Base-by-base conservation (phyloP, 2,797 vertebrate genomes). In the Pantherophis vulpinus region DNA sequence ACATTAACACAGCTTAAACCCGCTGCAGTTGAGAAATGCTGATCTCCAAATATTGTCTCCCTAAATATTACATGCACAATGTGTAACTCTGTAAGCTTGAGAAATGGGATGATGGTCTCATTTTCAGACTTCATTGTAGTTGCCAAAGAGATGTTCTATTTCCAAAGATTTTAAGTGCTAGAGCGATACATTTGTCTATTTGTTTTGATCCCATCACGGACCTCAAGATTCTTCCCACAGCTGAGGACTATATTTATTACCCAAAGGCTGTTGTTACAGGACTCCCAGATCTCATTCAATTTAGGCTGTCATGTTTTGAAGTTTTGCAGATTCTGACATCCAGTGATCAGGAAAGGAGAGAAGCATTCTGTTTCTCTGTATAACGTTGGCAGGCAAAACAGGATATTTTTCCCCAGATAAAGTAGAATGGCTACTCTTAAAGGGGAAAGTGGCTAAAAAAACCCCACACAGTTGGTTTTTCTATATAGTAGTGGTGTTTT, bases 371-470 rank as follows among this genome's bases (percentile, higher is more conserved):
- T 0, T 0, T 91, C 66, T 79, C 83, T 0, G 0, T 1, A 32
- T 1, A 7, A 56, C 5, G 1, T 9, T 0, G 14, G 32, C 27
- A 55, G 88, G 18, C 6, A 1, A 91, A 89, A 61, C 32, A 20
- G 29, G 3, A 29, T 23, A 0, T 4, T 90, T 1, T 0, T 59
- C 93, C 92, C 93, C 95, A 9, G 27, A 55, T 51, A 94, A 95
- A 51, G 94, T 93, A 90, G 94, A 94, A 55, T 96, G 95, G 96
- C 97, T 96, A 95, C 95, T 66, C 0, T 51, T 58, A 29, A 93
- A 3, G 3, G 66, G 91, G 94, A 95, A 93, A 63, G 51, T 51
- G n/a, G 87, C 97, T 51, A 97, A 97, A 97, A 97, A 97, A 91
- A 0, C 0, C 47, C 4, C 47, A 42, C 63, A 70, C 2, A 70